phyloP scores from a whole-genome alignment of 2,888 invertebrate genomes.

The Thumatha senex region DNA sequence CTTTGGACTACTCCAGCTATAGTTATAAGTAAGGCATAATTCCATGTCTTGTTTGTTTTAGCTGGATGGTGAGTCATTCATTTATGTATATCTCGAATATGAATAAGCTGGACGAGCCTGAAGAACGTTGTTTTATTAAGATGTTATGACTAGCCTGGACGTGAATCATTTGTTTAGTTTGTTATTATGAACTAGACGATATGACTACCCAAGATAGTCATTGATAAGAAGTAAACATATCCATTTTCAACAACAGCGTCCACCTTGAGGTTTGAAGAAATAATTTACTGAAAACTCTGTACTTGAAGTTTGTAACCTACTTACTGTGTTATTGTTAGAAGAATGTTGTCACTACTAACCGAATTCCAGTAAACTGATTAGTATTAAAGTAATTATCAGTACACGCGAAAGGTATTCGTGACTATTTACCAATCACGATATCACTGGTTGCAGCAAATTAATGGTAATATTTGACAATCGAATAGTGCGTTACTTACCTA shows the following conservation, averaged over 20 bases:
- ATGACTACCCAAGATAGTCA: neutral
- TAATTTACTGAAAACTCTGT: too few relatives aligned
- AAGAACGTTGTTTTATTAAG: slow-evolving; percentile 22
- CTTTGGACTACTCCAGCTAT: too few relatives aligned
- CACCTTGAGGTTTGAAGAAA: neutral
- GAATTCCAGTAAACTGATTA: slow-evolving; percentile 5
- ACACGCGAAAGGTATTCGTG: slow-evolving; percentile 10
- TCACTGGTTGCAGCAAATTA: neutral
- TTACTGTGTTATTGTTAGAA: neutral
- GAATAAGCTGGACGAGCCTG: slow-evolving; percentile 18
- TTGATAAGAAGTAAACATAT: neutral
- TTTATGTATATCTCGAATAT: slow-evolving; percentile 29
- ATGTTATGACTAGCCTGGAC: slow-evolving; percentile 13
- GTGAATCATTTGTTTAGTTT: slow-evolving; percentile 10
- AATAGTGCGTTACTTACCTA: neutral
- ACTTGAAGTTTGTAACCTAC: too few relatives aligned
- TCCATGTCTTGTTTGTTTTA: slow-evolving; percentile 7
- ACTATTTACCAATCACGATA: slow-evolving; percentile 1
- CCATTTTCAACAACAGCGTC: neutral
- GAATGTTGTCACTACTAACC: slow-evolving; percentile 1
- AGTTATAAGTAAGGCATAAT: neutral
- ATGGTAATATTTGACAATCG: neutral
- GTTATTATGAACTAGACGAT: neutral
- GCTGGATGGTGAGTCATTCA: slow-evolving; percentile 49
- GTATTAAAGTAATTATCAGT: slow-evolving; percentile 3